Base-by-base conservation (phyloP, 1,140 invertebrate species). In the Drosophila watanabei region DNA sequence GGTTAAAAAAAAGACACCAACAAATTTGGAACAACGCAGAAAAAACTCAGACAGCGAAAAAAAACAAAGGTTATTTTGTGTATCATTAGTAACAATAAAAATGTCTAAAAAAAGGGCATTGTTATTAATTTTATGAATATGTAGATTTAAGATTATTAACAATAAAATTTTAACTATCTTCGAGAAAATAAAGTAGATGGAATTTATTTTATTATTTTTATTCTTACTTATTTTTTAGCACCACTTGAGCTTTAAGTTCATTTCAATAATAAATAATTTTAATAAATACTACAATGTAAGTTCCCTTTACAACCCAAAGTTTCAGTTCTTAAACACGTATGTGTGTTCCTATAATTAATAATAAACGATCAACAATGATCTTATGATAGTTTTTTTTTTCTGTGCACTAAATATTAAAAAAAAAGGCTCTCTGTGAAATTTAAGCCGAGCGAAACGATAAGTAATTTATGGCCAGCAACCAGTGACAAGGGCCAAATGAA, bases 391-490 rank as follows among this genome's bases (percentile, higher is more conserved):
- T 57, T 39, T 57, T 39, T 14, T 14, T 39, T 57, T 4, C 35
- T n/a, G 54, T 57, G 54, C 20, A 39, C 33, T n/a, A 4, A 57
- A 28, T 16, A 35, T 16, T 20, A 32, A 37, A 32, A 37, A 37
- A 63, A 56, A 1, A 18, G 20, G 61, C 5, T 4, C 41, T 20
- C 7, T 37, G 20, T 11, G 54, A 61, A 65, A 45, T 28, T 11
- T 20, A 28, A 30, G 35, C 35, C 28, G 20, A 37, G 45, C 18
- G 43, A 73, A 37, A 45, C 71, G 71, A 73, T 61, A 51, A 45
- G 54, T 73, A 37, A 75, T 73, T 73, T 73, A 73, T 60, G 66
- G 68, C 10, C 24, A 30, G 18, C 14, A 7, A 69, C n/a, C 37
- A 43, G n/a, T 16, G 66, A 9, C 32, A 41, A 56, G 39, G 61